Evolutionary conservation across 2,113 vertebrate species (phyloP), one percentile per base, ranked within the genome.

Genomic region (Apodemus sylvaticus): DNA sequence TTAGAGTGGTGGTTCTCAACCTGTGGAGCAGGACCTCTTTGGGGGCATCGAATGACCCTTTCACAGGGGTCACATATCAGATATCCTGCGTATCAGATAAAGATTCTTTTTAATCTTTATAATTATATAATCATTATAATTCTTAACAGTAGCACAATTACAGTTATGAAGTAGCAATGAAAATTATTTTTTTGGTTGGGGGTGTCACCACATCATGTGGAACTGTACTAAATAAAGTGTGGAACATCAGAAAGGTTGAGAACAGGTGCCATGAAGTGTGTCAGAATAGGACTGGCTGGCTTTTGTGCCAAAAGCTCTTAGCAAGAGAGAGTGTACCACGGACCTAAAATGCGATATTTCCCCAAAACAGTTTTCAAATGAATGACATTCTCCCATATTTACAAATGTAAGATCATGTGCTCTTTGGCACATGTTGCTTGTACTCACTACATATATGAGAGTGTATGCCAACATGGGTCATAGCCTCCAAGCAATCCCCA

Each of bases 301-400:
- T 29, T 26, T 79, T 20, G 5, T 20, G 85, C 34, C 19, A 16
- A 55, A 76, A 53, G 3, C 39, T 91, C 36, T 24, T n/a, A 88
- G 66, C 64, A 42, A 90, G 86, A 78, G 4, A 17, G 73, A 39
- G 7, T 29, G 2, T 11, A 22, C 12, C 11, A 7, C 74, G 22
- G 20, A 55, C 45, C 88, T 81, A n/a, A 96, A 96, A 86, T 74
- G 60, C 17, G 34, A 20, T 55, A 89, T 42, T 89, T 71, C 48
- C 29, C 62, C 22, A 93, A 81, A 66, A 24, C 29, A 5, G 1
- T 51, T 76, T 88, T 92, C 34, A 74, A 82, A 70, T 73, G 10
- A 48, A 74, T 78, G 48, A n/a, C 34, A 94, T 39, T 42, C 51
- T 36, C 16, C 16, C 20, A 36, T 53, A 70, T 42, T 24, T 8